phyloP scores from a whole-genome alignment of 2,797 vertebrate species.

The Eutrigla gurnardus region DNA sequence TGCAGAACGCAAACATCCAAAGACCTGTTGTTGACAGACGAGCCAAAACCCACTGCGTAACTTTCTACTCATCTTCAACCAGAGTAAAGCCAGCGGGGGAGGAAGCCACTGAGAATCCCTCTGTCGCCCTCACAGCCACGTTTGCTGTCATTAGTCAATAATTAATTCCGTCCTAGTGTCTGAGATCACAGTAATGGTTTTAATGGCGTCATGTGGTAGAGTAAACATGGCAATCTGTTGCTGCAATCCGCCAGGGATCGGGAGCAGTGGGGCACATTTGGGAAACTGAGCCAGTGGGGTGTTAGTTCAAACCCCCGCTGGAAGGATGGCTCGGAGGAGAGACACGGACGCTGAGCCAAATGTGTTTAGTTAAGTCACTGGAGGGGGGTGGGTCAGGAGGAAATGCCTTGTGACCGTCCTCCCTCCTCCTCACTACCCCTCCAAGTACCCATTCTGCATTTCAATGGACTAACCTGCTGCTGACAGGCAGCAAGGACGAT shows the following conservation, averaged over 20 bases:
- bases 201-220: constrained; percentile 86
- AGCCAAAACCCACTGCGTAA: constrained; percentile 82
- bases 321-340: constrained; percentile 77
- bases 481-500: constrained; percentile 81
- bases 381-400: constrained; percentile 83
- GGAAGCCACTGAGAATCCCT: constrained; percentile 62
- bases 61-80: constrained; percentile 75
- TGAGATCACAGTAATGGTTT: constrained; percentile 88
- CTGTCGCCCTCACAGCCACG: constrained; percentile 73
- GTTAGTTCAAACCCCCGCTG: constrained; percentile 81
- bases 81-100: constrained; percentile 69
- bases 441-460: constrained; percentile 83
- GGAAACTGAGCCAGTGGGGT: constrained; percentile 78
- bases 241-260: constrained; percentile 83
- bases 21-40: constrained; percentile 81
- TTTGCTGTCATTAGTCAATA: constrained; percentile 85
- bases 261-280: constrained; percentile 79
- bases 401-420: constrained; percentile 85
- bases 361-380: constrained; percentile 86
- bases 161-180: constrained; percentile 83
- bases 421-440: constrained; percentile 79
- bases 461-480: constrained; percentile 85
- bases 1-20: constrained; percentile 59
- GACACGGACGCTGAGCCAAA: constrained; percentile 78
- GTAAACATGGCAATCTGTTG: constrained; percentile 90